Evolutionary conservation across 2,888 invertebrate genomes (phyloP), one percentile per base, ranked within the genome.

Genomic region (Conops quadrifasciatus): DNA sequence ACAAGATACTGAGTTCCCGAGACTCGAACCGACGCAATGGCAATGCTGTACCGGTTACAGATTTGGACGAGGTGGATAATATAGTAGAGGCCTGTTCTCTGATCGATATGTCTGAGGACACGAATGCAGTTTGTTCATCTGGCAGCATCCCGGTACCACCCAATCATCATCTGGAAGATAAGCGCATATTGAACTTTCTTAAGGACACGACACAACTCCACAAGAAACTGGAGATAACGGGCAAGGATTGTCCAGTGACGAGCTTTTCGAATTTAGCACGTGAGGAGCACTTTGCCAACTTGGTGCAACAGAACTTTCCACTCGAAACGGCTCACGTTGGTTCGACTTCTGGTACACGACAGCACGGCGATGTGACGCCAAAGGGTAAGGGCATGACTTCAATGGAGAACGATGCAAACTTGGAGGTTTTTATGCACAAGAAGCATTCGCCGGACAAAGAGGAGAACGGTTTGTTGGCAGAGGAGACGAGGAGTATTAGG

Each of bases 201-300:
- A 87, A 87, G 73, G 86, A 86, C 73, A 86, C 87, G 2, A 85
- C 85, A 9, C 86, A 86, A 75, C 73, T 84, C 71, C 86, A 85
- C 56, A 86, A 86, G 77, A 87, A 86, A 75, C 78, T 86, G 67
- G 86, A 86, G 74, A 79, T 84, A 9, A 78, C 78, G 0, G 84
- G 84, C 3, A 82, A 84, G 28, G 86, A 86, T 72, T 85, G 85
- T 71, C 86, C 85, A 15, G 85, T 85, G 71, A 81, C 85, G 1
- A 86, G 85, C 74, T 87, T 86, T 71, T 87, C 87, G 0, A 86
- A 85, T 75, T 76, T 86, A 70, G 87, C 86, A 5, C 80, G 86
- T 0, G 86, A 86, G 73, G 87, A 86, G 72, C 87, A 86, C 72
- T 86, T 86, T 75, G 87, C 87, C 26, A 86, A 86, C 78, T 78